phyloP scores from a whole-genome alignment of 2,113 vertebrate genomes.

The Saguinus midas region DNA sequence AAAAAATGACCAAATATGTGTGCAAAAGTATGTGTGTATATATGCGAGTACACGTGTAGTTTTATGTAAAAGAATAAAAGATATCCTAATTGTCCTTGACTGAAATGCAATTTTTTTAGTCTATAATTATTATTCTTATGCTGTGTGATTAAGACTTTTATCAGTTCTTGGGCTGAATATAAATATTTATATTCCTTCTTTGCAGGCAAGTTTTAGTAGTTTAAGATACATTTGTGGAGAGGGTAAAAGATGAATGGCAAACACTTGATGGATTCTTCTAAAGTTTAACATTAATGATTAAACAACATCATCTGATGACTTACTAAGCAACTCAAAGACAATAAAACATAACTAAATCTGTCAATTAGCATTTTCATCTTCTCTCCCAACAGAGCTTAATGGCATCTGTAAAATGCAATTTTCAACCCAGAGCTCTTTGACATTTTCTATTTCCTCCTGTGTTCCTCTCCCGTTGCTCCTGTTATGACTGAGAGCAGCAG shows the following conservation, averaged over 20 bases:
- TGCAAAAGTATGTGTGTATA: not conserved
- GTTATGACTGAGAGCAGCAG: constrained; percentile 75
- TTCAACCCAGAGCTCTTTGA: constrained; percentile 71
- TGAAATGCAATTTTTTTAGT: not conserved
- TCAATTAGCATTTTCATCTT: constrained; percentile 75
- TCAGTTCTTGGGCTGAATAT: constrained; percentile 39
- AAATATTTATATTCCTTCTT: constrained; percentile 56
- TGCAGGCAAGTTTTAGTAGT: not conserved
- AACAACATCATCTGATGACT: constrained; percentile 57
- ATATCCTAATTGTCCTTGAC: constrained; percentile 20
- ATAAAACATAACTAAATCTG: constrained; percentile 67
- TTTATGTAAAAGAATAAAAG: constrained; percentile 43
- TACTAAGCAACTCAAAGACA: constrained; percentile 53
- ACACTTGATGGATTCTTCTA: not conserved
- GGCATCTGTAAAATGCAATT: constrained; percentile 68
- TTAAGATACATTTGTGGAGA: constrained; percentile 21
- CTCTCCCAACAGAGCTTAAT: constrained; percentile 55
- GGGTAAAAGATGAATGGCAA: constrained; percentile 38
- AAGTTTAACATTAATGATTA: constrained; percentile 66
- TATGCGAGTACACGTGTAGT: not conserved
- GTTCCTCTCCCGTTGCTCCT: constrained; percentile 73
- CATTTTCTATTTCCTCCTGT: constrained; percentile 79
- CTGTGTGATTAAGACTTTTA: not conserved
- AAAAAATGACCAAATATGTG: not conserved
- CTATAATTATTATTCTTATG: constrained; percentile 45